These are phyloP conservation scores for Macrosoma leucophasiata DNA, from an alignment of 2,888 invertebrate genomes.

Conservation along the genomic window DNA sequence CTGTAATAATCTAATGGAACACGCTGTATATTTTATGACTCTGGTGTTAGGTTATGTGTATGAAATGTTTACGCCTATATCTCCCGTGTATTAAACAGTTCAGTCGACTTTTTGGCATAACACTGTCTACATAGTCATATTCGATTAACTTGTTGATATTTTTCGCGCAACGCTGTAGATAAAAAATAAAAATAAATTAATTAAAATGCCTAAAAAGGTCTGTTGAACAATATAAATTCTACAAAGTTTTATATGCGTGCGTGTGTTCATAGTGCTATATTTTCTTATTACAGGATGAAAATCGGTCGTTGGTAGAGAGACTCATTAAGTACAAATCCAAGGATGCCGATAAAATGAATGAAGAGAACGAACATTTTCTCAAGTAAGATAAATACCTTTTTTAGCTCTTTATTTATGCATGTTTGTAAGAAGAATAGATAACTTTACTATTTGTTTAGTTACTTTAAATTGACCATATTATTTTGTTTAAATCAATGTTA, in stretches of 20 bases:
- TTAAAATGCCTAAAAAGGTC: too few relatives aligned
- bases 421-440: too few relatives aligned
- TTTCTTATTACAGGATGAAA: conserved; percentile 84
- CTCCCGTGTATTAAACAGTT: conserved; percentile 46
- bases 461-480: too few relatives aligned
- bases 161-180: too few relatives aligned
- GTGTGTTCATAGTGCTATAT: conserved; percentile 12
- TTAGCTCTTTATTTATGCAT: too few relatives aligned
- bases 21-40: conserved; percentile 56
- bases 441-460: too few relatives aligned
- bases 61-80: conserved; percentile 46
- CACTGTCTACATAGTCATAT: conserved; percentile 29
- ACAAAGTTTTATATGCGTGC: too few relatives aligned
- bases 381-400: conserved; percentile 80
- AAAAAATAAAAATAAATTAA: too few relatives aligned
- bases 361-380: conserved; percentile 95
- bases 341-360: conserved; percentile 97
- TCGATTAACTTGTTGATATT: too few relatives aligned
- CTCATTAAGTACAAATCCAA: conserved; percentile 94
- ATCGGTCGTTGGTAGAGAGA: conserved; percentile 87
- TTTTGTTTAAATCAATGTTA: too few relatives aligned
- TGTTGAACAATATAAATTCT: too few relatives aligned
- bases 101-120: conserved; percentile 40
- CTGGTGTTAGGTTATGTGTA: conserved; percentile 51
- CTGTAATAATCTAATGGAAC: conserved; percentile 35